Evolutionary conservation across 2,797 vertebrate genomes (phyloP).

Genomic region (Eulemur albifrons): DNA sequence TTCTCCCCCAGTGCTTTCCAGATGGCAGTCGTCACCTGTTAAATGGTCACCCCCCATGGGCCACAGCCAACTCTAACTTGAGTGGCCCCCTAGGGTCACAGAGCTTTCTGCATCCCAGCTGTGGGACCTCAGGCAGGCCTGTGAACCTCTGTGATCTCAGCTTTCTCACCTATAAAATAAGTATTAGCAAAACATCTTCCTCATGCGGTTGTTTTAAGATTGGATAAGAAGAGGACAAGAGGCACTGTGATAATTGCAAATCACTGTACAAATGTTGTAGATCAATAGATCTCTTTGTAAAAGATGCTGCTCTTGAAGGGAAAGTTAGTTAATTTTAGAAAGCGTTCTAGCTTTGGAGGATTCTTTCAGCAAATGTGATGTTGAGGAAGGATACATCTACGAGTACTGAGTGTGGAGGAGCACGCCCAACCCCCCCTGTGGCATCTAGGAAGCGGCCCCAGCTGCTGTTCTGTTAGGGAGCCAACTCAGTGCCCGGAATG

Average conservation of each 20-base stretch:
- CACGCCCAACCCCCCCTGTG: not conserved
- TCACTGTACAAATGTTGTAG: not conserved
- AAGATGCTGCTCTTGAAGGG: not conserved
- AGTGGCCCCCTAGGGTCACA: not conserved
- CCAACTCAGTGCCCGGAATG: fast-evolving
- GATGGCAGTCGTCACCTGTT: not conserved
- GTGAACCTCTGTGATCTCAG: not conserved
- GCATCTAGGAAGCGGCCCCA: not conserved
- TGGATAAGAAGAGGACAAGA: not conserved
- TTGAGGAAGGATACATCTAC: not conserved
- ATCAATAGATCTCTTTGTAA: not conserved
- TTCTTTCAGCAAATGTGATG: not conserved
- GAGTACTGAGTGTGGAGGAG: not conserved
- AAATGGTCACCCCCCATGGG: not conserved
- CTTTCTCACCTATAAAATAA: constrained; percentile 24
- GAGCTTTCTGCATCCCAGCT: not conserved
- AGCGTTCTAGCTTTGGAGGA: not conserved
- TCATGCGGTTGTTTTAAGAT: not conserved
- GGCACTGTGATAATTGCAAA: not conserved
- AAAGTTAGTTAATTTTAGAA: not conserved
- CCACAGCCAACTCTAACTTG: not conserved
- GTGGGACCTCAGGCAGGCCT: not conserved
- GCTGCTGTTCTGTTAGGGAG: not conserved
- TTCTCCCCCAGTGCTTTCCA: not conserved
- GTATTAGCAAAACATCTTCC: not conserved